These are phyloP conservation scores for Mesocentrotus franciscanus DNA, from an alignment of 53 echinoderm and acorn worm species.

Conservation along the genomic window DNA sequence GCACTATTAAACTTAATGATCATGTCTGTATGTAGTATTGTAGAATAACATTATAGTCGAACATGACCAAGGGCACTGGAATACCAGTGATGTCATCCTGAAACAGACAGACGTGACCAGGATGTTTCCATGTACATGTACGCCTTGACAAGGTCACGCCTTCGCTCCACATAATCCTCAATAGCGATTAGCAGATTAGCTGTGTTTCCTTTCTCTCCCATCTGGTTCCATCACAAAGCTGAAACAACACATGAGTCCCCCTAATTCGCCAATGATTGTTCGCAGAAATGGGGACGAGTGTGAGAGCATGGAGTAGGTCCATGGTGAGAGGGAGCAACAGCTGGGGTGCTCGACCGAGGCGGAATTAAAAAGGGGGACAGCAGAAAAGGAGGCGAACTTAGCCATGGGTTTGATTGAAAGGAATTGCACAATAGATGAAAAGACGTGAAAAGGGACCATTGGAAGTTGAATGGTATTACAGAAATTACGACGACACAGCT, in stretches of 20 bases:
- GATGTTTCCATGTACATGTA: not conserved
- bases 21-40: not conserved
- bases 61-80: not conserved
- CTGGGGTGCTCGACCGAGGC: constrained; percentile 22
- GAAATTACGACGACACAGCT: constrained; percentile 8
- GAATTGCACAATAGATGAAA: constrained; percentile 22
- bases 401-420: not conserved
- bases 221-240: constrained; percentile 22
- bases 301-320: too few relatives aligned
- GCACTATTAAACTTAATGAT: too few relatives aligned
- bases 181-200: constrained; percentile 34
- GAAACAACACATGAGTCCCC: constrained; percentile 39
- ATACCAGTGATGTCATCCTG: not conserved
- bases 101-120: not conserved
- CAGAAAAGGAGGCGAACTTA: constrained; percentile 7
- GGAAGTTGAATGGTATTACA: not conserved
- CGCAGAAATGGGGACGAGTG: not conserved
- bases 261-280: constrained; percentile 7
- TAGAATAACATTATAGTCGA: not conserved
- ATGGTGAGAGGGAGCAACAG: constrained; percentile 3
- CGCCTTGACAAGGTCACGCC: not conserved
- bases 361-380: not conserved
- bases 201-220: constrained; percentile 15
- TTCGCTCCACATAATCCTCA: constrained; percentile 41
- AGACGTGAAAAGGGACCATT: too few relatives aligned